A percentile compares a stretch with the other conserved stretches of the same genome.
phyloP scores from a whole-genome alignment of 2,113 vertebrate species.

The Nymphicus hollandicus region DNA sequence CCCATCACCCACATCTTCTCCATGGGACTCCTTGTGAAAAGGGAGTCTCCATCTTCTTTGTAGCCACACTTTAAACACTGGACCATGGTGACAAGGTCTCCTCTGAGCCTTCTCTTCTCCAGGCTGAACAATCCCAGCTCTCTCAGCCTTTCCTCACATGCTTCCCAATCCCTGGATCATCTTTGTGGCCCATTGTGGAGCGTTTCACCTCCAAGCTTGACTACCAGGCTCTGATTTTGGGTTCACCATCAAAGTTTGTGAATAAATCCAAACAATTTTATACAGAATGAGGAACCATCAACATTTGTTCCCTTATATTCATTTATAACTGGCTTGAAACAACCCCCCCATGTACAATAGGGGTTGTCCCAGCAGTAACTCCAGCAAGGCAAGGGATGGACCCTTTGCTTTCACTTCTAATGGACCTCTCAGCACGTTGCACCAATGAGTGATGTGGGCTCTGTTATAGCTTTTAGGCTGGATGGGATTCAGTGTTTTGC shows the following conservation, averaged over 20 bases:
- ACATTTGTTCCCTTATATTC: background rate
- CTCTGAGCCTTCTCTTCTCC: background rate
- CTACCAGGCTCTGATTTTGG: background rate
- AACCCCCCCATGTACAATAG: accelerated
- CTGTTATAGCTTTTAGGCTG: background rate
- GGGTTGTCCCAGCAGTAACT: background rate
- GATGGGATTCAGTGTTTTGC: background rate
- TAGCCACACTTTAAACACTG: background rate
- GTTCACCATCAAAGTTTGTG: background rate
- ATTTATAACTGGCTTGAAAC: background rate
- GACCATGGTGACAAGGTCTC: background rate
- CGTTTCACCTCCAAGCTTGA: background rate
- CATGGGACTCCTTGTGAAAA: background rate
- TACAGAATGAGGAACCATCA: background rate
- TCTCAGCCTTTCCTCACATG: background rate
- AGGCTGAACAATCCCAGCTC: background rate
- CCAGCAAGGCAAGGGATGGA: background rate
- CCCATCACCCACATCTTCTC: background rate
- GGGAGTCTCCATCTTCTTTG: background rate
- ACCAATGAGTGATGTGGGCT: accelerated
- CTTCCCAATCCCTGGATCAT: background rate
- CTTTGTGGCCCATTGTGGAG: background rate
- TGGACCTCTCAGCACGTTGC: background rate
- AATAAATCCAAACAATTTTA: background rate
- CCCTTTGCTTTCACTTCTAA: background rate